Base-by-base conservation (phyloP, 1,140 invertebrate genomes). In the Eufriesea mexicana region DNA sequence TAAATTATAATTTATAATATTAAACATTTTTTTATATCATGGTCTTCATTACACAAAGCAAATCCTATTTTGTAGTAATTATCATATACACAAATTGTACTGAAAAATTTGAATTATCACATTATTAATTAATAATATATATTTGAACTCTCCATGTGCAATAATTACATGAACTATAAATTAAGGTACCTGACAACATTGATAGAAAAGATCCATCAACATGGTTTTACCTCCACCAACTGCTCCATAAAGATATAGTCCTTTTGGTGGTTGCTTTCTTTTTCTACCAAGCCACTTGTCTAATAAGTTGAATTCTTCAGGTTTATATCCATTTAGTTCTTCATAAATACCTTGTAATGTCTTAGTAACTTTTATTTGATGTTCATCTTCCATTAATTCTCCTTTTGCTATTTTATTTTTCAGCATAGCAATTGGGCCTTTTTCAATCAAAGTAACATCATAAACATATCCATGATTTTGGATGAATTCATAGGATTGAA, bases 151-250 rank as follows among this genome's bases (percentile, higher is more conserved):
- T 73, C 82, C 86, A 86, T 85, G 72, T 87, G 75, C 86, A 86
- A 86, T 89, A 89, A 79, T 89, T 59, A 68, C 9, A 61, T 83
- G 64, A 84, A 79, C 76, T 84, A 28, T 82, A 74, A 88, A 71
- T 70, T 83, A 62, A 87, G 80, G 91, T 95, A 97, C 95, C 91
- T 95, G 92, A 92, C 96, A 96, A 89, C 96, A 96, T 91, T 98
- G 96, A 95, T 97, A 98, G 94, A 99, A 99, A 87, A 99, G 93
- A 95, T 99, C 99, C 99, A 99, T 99, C 45, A 99, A 94, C 97
- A 99, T 99, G 18, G 99, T 99, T 96, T 99, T 99, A 78, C 98
- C 98, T 91, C 98, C 97, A 67, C 98, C 98, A 88, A 98, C 97
- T 91, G 97, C 96, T 67, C 98, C 97, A 94, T 97, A 96, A 67